Evolutionary conservation across 2,888 invertebrate genomes (phyloP), one percentile per base, ranked within the genome.

Genomic region (Phania funesta): DNA sequence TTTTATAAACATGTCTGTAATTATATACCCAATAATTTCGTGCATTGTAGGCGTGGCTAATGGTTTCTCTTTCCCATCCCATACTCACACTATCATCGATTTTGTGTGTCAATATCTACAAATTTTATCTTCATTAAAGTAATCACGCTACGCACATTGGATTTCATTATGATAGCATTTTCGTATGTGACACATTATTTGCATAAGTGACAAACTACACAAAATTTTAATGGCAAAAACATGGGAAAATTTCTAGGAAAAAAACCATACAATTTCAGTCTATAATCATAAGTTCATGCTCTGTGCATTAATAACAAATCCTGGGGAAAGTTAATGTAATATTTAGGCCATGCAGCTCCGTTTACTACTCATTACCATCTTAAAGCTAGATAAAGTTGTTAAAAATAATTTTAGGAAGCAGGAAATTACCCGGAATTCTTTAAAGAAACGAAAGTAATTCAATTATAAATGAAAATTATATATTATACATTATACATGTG

Each of bases 141-240:
- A 81, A 73, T 81, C 54, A 73, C 56, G 73, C 77, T 81, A 77
- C 48, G 35, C 62, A 77, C 60, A 77, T 35, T 65, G 54, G 35
- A 73, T 48, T 68, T 50, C 26, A 74, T 73, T 68, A 50, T 64
- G 56, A 46, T 13, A 50, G 38, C 35, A 71, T 71, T 78, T 71
- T 65, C 64, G 41, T 64, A 9, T 41, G 22, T 58, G 71, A 58
- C 71, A 71, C 32, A 71, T 56, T 65, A 78, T 78, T 78, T 78
- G 64, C 78, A 78, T 71, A 78, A 71, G 64, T 78, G 70, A 70
- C 54, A 77, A 22, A 58, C 58, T 62, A 38, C 60, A 44, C 54
- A 35, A 24, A 54, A 56, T n/a, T 56, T 77, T 70, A 77, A 70
- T 52, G 60, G 8, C 22, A 16, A 62, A 62, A 62, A 44, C 7